Evolutionary conservation across 2,888 invertebrate species (phyloP).

Genomic region (Perdita meconis): DNA sequence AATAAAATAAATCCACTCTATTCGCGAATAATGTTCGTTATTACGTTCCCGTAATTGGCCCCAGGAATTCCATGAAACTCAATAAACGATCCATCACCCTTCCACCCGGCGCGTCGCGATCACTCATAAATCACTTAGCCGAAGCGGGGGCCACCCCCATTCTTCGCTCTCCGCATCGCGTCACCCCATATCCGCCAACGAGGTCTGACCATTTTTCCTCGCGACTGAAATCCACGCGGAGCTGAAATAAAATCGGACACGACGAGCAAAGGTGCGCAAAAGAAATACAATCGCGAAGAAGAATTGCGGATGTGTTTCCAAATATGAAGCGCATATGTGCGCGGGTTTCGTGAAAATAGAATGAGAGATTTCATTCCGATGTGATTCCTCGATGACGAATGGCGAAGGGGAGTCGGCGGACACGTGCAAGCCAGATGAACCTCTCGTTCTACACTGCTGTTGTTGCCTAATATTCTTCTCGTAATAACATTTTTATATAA

Average conservation of each 20-base stretch:
- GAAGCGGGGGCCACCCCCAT: no score
- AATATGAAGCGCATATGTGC: constrained; percentile 21
- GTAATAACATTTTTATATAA: no score
- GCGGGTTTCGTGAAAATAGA: neutral
- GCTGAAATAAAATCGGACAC: neutral
- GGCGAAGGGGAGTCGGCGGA: neutral
- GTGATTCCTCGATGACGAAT: constrained; percentile 12
- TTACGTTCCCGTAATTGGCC: constrained; percentile 10
- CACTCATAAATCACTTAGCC: neutral
- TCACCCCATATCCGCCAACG: neutral
- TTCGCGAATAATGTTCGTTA: neutral
- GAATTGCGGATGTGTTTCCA: neutral
- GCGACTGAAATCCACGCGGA: neutral
- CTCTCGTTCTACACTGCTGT: no score
- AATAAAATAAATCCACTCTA: no score
- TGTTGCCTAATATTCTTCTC: no score
- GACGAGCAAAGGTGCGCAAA: neutral
- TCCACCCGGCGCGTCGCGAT: neutral
- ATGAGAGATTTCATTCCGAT: constrained; percentile 8
- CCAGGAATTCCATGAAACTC: neutral
- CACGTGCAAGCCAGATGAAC: constrained; percentile 5
- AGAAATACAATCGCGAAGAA: neutral
- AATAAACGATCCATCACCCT: neutral
- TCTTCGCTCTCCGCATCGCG: neutral
- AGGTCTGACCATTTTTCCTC: neutral